Evolutionary conservation across 2,888 invertebrate genomes (phyloP).

Genomic region (Willowsia nigromaculata): DNA sequence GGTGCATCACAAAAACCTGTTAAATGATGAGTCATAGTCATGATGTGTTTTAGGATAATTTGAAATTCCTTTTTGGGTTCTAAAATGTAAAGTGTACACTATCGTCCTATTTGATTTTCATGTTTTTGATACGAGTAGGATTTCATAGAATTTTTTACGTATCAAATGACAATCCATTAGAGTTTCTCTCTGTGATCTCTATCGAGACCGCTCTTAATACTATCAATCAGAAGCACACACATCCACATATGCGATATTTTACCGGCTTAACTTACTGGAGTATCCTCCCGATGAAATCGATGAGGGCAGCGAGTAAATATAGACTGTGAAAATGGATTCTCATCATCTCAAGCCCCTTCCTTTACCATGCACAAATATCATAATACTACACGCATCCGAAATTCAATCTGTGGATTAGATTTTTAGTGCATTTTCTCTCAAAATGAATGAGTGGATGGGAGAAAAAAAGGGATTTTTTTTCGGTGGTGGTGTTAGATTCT

Average conservation of each 20-base stretch:
- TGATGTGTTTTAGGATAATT: too few relatives aligned
- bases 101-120: too few relatives aligned
- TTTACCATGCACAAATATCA: too few relatives aligned
- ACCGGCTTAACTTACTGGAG: not conserved
- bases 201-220: not conserved
- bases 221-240: slow-evolving; percentile 20
- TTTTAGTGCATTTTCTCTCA: not conserved
- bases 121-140: too few relatives aligned
- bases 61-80: too few relatives aligned
- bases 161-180: not conserved
- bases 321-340: not conserved
- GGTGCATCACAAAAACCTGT: too few relatives aligned
- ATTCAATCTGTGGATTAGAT: not conserved
- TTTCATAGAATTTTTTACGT: not conserved
- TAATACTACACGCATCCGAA: not conserved
- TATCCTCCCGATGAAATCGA: not conserved
- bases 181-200: not conserved
- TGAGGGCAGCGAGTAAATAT: not conserved
- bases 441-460: not conserved
- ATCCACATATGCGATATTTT: not conserved
- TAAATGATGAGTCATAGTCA: too few relatives aligned
- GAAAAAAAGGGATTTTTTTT: not conserved
- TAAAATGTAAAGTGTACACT: too few relatives aligned
- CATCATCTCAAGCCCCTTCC: too few relatives aligned
- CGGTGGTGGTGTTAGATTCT: not conserved